A percentile compares a stretch with the other conserved stretches of the same genome.
Evolutionary conservation across 2,888 invertebrate species (phyloP).

Genomic region (Hipparchia sbordonii): DNA sequence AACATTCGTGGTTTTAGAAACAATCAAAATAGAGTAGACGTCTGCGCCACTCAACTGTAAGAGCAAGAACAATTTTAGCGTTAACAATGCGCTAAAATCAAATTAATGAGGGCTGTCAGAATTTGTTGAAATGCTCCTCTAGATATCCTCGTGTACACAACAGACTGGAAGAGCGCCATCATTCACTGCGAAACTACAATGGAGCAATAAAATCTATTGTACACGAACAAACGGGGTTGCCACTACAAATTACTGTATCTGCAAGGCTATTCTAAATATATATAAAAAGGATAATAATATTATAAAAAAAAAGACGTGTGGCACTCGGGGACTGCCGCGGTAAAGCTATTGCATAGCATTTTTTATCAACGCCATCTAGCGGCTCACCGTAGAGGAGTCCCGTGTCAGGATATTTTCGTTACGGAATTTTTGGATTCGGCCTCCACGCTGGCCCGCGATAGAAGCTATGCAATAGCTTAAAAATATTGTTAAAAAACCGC

Average conservation of each 20-base stretch:
- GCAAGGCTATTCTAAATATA: too few relatives aligned
- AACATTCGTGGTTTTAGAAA: neutral
- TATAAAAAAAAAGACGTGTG: too few relatives aligned
- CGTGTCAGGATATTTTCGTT: too few relatives aligned
- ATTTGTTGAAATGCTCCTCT: constrained; percentile 54
- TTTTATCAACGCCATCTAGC: too few relatives aligned
- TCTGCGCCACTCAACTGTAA: neutral
- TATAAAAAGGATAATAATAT: too few relatives aligned
- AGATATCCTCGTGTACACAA: constrained; percentile 32
- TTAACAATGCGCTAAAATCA: constrained; percentile 48
- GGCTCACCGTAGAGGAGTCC: too few relatives aligned
- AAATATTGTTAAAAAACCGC: too few relatives aligned
- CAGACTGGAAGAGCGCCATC: constrained; percentile 51
- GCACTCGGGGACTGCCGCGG: too few relatives aligned
- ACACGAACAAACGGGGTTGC: constrained; percentile 44
- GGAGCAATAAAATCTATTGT: constrained; percentile 61
- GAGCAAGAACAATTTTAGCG: constrained; percentile 49
- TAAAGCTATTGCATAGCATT: too few relatives aligned
- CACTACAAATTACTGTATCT: constrained; percentile 27
- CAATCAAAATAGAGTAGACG: neutral
- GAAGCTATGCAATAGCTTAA: too few relatives aligned
- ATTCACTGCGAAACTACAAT: constrained; percentile 62
- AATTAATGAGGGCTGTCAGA: constrained; percentile 67
- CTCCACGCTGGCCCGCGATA: too few relatives aligned
- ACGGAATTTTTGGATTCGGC: too few relatives aligned